Evolutionary conservation across 2,888 invertebrate genomes (phyloP).

Genomic region (Drosophila aldrichi): DNA sequence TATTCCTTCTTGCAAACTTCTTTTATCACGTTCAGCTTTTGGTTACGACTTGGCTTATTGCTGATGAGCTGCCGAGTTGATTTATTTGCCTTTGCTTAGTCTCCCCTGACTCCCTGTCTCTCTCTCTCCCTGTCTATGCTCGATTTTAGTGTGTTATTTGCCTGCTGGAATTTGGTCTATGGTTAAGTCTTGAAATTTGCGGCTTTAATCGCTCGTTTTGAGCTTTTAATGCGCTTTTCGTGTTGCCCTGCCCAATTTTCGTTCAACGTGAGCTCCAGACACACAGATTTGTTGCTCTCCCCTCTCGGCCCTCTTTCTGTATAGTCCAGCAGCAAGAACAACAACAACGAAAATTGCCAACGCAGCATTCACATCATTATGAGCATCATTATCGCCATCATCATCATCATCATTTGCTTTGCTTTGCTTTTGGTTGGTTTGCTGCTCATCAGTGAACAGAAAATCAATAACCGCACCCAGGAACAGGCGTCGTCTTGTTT

Average conservation of each 20-base stretch:
- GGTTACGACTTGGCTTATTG: slow-evolving; percentile 38
- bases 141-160: not conserved
- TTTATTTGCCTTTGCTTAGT: slow-evolving; percentile 8
- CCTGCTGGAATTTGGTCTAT: slow-evolving; percentile 8
- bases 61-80: slow-evolving; percentile 50
- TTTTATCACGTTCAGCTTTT: slow-evolving; percentile 43
- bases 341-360: slow-evolving; percentile 59
- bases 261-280: slow-evolving; percentile 44
- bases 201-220: slow-evolving; percentile 55
- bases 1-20: slow-evolving; percentile 13
- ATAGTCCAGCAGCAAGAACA: slow-evolving; percentile 11
- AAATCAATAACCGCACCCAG: slow-evolving; percentile 80
- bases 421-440: slow-evolving; percentile 21
- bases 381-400: slow-evolving; percentile 26
- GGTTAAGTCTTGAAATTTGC: slow-evolving; percentile 30
- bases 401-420: slow-evolving; percentile 34
- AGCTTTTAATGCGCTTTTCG: slow-evolving; percentile 65
- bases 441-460: slow-evolving; percentile 62
- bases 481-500: slow-evolving; percentile 32
- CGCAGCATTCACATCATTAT: slow-evolving; percentile 58
- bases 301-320: not conserved
- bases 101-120: no score
- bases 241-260: slow-evolving; percentile 43
- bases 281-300: slow-evolving; percentile 45
- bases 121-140: not conserved